Evolutionary conservation across 2,113 vertebrate species (phyloP).

Genomic region (Ochotona princeps): DNA sequence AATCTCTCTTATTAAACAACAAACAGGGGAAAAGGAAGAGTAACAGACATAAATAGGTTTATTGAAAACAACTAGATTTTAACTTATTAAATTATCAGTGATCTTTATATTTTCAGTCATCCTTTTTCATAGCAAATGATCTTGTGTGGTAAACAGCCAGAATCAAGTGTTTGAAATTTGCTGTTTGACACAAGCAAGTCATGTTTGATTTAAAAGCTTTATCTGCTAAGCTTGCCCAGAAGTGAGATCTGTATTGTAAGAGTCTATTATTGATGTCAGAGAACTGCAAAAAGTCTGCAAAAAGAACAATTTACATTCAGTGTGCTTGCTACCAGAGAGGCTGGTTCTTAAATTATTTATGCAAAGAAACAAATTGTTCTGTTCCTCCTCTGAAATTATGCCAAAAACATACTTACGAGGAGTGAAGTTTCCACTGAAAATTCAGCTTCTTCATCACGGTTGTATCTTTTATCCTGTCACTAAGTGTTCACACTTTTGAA

Average conservation of each 20-base stretch:
- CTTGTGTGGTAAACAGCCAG: conserved; percentile 48
- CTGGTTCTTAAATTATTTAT: conserved; percentile 85
- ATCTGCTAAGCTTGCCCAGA: conserved; percentile 35
- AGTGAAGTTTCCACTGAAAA: conserved; percentile 68
- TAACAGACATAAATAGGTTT: neutral
- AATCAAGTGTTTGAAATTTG: conserved; percentile 60
- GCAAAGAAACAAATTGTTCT: conserved; percentile 75
- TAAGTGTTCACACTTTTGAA: conserved; percentile 43
- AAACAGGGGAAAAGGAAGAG: conserved; percentile 4
- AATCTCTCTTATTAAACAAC: neutral
- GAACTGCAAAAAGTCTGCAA: conserved; percentile 73
- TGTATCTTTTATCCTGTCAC: conserved; percentile 61
- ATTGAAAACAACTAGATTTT: neutral
- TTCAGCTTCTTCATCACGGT: conserved; percentile 48
- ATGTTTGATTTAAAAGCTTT: conserved; percentile 70
- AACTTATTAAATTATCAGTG: neutral
- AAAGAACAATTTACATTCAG: conserved; percentile 82
- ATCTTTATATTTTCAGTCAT: neutral
- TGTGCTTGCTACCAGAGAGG: conserved; percentile 69
- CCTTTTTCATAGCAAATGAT: conserved; percentile 67
- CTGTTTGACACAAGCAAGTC: conserved; percentile 56
- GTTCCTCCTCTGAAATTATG: conserved; percentile 76
- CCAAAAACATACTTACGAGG: conserved; percentile 49
- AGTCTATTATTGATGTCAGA: conserved; percentile 78
- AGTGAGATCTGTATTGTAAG: conserved; percentile 69